Evolutionary conservation across 2,113 vertebrate species (phyloP).

Genomic region (Narcine bancroftii): DNA sequence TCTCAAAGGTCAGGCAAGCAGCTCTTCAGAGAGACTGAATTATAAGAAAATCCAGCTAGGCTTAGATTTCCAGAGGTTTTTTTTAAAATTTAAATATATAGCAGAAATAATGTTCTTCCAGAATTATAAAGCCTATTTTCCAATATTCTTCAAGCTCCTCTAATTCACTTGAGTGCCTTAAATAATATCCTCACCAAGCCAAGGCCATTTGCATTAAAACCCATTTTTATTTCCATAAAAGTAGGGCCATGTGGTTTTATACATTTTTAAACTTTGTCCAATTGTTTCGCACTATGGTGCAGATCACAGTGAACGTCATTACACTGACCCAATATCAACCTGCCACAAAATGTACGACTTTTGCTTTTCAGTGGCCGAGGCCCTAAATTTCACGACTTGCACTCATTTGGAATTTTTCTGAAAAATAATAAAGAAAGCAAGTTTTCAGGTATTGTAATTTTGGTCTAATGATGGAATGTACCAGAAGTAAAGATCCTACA

Average conservation of each 20-base stretch:
- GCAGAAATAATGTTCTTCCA: not conserved
- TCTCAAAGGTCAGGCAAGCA: not conserved
- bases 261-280: too few relatives aligned
- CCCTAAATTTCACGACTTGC: not conserved
- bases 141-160: not conserved
- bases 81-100: not conserved
- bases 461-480: not conserved
- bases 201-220: not conserved
- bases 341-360: not conserved
- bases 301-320: not conserved
- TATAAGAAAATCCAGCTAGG: not conserved
- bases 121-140: not conserved
- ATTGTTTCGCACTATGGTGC: not conserved
- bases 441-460: not conserved
- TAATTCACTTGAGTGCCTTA: not conserved
- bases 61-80: not conserved
- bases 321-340: not conserved
- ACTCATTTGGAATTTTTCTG: not conserved
- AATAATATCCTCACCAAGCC: not conserved
- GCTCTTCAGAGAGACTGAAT: not conserved
- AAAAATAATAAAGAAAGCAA: not conserved
- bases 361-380: not conserved
- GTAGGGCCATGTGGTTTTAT: not conserved
- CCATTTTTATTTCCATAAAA: not conserved
- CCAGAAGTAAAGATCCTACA: not conserved